Evolutionary conservation across 2,888 invertebrate species (phyloP).

Genomic region (Ommatoiulus sabulosus): DNA sequence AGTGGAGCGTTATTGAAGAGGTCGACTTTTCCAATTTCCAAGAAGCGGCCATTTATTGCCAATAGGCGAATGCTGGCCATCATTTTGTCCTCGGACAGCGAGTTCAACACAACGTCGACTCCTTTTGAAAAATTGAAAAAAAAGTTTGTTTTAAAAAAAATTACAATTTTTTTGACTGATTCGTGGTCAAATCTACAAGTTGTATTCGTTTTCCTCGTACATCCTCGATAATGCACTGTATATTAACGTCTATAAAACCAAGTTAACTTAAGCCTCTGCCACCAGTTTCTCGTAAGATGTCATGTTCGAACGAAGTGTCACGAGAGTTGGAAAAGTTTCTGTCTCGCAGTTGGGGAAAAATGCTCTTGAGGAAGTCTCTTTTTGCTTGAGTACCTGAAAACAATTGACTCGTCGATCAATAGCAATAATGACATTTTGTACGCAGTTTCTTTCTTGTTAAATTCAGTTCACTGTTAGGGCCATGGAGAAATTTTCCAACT

Average conservation of each 20-base stretch:
- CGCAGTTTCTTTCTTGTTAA: too few species aligned
- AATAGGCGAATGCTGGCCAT: constrained; percentile 94
- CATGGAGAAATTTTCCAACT: too few species aligned
- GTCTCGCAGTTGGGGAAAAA: constrained; percentile 86
- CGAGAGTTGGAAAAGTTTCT: constrained; percentile 90
- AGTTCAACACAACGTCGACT: constrained; percentile 95
- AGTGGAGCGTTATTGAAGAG: constrained; percentile 89
- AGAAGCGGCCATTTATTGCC: constrained; percentile 91
- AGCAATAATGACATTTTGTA: too few species aligned
- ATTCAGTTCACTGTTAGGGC: too few species aligned
- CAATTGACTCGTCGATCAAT: too few species aligned
- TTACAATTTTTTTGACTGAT: too few species aligned
- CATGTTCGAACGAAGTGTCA: constrained; percentile 90
- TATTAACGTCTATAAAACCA: too few species aligned
- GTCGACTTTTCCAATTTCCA: constrained; percentile 98
- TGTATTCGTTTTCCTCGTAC: too few species aligned
- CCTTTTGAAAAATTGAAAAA: constrained; percentile 70
- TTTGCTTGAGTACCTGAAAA: constrained; percentile 79
- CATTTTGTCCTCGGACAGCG: constrained; percentile 94
- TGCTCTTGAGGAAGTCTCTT: constrained; percentile 84
- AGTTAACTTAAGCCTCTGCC: constrained; percentile 73
- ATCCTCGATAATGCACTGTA: too few species aligned
- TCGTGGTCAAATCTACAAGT: too few species aligned
- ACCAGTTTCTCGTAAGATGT: constrained; percentile 83
- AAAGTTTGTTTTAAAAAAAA: too few species aligned